These are phyloP conservation scores for Meleagris gallopavo DNA, from an alignment of 2,113 vertebrate genomes.

Conservation along the genomic window DNA sequence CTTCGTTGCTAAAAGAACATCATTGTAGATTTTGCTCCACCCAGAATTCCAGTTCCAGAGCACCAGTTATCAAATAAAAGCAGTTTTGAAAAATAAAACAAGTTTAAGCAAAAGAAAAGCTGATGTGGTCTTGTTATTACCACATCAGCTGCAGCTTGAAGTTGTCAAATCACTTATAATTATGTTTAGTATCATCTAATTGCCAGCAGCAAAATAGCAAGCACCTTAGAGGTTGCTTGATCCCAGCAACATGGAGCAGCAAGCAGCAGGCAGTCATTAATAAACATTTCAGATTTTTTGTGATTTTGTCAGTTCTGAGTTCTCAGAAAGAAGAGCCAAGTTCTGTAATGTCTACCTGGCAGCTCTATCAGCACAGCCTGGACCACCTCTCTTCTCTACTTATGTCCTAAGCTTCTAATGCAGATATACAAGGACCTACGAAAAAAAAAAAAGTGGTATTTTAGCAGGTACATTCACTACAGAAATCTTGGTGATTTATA, in stretches of 20 bases:
- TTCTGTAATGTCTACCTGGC: neutral
- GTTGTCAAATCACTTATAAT: neutral
- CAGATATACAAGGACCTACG: neutral
- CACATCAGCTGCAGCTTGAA: accelerated
- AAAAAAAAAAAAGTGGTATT: neutral
- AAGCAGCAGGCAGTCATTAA: neutral
- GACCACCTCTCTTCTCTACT: neutral
- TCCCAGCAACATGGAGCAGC: neutral
- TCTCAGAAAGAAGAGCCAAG: neutral
- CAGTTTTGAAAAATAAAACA: neutral
- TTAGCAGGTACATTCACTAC: neutral
- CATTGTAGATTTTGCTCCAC: neutral
- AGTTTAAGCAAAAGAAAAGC: neutral
- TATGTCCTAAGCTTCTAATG: neutral
- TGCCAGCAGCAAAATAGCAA: neutral
- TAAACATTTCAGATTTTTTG: neutral
- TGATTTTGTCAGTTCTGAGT: neutral
- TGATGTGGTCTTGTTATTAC: neutral
- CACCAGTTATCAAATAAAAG: neutral
- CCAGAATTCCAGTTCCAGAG: neutral
- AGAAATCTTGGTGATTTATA: neutral
- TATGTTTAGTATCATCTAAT: neutral
- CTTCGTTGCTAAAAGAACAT: neutral
- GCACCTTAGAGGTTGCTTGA: neutral
- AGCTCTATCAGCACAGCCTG: neutral